phyloP scores from a whole-genome alignment of 2,113 vertebrate genomes.

The Grantiella picta region DNA sequence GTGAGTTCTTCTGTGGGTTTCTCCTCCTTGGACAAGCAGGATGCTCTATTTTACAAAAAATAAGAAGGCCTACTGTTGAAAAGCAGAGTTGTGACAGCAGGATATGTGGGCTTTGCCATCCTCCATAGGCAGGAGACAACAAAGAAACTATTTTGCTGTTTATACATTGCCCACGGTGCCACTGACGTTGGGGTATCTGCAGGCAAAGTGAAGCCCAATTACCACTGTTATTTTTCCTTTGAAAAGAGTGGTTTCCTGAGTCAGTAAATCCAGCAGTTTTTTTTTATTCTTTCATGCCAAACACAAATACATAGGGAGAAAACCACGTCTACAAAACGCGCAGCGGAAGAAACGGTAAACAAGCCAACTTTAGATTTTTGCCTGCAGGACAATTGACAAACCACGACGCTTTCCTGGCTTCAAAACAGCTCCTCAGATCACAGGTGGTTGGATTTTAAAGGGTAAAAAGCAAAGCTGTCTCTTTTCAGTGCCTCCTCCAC shows the following conservation, averaged over 20 bases:
- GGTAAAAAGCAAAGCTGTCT: neutral
- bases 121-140: neutral
- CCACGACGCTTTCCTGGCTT: neutral
- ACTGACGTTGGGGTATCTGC: neutral
- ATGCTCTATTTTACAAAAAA: neutral
- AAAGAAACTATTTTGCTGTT: neutral
- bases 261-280: neutral
- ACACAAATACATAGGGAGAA: neutral
- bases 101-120: neutral
- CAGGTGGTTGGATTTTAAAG: neutral
- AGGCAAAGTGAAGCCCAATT: neutral
- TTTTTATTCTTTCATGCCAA: neutral
- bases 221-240: neutral
- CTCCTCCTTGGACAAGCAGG: neutral
- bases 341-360: neutral
- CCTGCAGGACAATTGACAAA: slow-evolving; percentile 35
- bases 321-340: neutral
- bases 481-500: neutral
- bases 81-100: neutral
- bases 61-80: neutral
- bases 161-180: neutral
- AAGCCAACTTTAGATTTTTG: slow-evolving; percentile 17
- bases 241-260: neutral
- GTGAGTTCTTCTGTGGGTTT: neutral
- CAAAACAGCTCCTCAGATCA: slow-evolving; percentile 12